A percentile compares a stretch with the other conserved stretches of the same genome.
Evolutionary conservation across 2,888 invertebrate genomes (phyloP).

Genomic region (Watsonalla cultraria): DNA sequence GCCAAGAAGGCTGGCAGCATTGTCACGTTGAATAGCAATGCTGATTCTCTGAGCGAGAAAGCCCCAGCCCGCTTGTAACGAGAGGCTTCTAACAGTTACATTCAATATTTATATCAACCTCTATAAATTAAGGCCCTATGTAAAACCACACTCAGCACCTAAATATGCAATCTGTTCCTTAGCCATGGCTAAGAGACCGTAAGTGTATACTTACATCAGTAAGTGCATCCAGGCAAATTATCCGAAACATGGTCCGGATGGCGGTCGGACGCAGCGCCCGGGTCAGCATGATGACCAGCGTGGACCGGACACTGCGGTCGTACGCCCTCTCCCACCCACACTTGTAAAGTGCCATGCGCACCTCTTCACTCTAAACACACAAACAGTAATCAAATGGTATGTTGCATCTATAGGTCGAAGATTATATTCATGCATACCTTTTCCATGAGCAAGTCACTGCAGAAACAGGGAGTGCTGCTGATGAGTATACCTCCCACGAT

Average conservation of each 20-base stretch:
- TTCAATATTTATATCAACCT: too few species aligned
- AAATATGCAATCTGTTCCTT: too few species aligned
- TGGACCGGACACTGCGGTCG: slow-evolving; percentile 21
- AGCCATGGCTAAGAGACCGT: too few species aligned
- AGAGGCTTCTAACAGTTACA: too few species aligned
- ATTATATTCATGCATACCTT: slow-evolving; percentile 5
- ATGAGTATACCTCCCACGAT: not conserved
- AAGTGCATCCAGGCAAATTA: slow-evolving; percentile 30
- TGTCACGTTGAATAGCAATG: too few species aligned
- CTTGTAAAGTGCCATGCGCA: slow-evolving; percentile 30
- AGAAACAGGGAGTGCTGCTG: slow-evolving; percentile 20
- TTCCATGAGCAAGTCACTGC: slow-evolving; percentile 12
- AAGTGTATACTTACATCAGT: slow-evolving; percentile 24
- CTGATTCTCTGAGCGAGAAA: too few species aligned
- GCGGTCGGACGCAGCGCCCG: slow-evolving; percentile 27
- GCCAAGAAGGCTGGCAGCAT: too few species aligned
- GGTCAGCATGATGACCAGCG: slow-evolving; percentile 21
- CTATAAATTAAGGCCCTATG: too few species aligned
- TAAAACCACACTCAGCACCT: too few species aligned
- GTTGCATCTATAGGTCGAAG: too few species aligned
- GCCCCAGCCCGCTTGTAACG: too few species aligned
- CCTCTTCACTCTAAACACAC: slow-evolving; percentile 25
- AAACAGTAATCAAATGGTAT: not conserved
- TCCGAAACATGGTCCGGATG: slow-evolving; percentile 32
- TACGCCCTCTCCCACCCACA: slow-evolving; percentile 36